These are phyloP conservation scores for Belonocnema kinseyi DNA, from an alignment of 1,140 invertebrate genomes.

Conservation along the genomic window DNA sequence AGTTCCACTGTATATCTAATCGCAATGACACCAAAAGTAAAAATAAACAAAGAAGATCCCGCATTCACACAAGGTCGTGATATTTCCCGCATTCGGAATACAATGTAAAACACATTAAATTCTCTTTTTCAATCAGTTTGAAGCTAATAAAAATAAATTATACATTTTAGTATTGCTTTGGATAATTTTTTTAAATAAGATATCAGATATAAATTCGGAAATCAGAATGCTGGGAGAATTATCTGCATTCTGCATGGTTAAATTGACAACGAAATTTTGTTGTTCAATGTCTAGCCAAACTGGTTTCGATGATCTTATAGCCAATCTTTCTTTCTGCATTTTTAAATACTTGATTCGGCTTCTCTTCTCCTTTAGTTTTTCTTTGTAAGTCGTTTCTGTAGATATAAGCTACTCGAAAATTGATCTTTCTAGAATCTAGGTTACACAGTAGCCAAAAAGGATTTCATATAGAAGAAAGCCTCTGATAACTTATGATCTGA, in stretches of 20 bases:
- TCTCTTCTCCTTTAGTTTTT: neutral
- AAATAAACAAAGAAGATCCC: slow-evolving; percentile 7
- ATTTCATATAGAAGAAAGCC: neutral
- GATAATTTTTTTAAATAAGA: too few relatives aligned
- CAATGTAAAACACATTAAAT: neutral
- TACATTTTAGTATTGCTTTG: too few relatives aligned
- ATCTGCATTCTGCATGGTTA: too few relatives aligned
- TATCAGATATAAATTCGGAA: too few relatives aligned
- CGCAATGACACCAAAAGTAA: neutral
- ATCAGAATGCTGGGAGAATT: too few relatives aligned
- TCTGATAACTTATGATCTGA: neutral
- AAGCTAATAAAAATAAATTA: too few relatives aligned
- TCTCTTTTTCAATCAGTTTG: too few relatives aligned
- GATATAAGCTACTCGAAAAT: neutral
- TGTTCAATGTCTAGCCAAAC: neutral
- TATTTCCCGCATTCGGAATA: neutral
- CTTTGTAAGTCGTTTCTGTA: neutral
- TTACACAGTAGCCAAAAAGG: neutral
- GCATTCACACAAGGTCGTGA: neutral
- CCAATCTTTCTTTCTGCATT: neutral
- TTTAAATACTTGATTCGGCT: neutral
- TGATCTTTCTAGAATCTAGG: neutral
- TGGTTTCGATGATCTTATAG: neutral
- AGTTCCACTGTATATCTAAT: too few relatives aligned
- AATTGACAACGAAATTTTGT: neutral